Evolutionary conservation across 2,888 invertebrate genomes (phyloP).

Genomic region (Patella pellucida): DNA sequence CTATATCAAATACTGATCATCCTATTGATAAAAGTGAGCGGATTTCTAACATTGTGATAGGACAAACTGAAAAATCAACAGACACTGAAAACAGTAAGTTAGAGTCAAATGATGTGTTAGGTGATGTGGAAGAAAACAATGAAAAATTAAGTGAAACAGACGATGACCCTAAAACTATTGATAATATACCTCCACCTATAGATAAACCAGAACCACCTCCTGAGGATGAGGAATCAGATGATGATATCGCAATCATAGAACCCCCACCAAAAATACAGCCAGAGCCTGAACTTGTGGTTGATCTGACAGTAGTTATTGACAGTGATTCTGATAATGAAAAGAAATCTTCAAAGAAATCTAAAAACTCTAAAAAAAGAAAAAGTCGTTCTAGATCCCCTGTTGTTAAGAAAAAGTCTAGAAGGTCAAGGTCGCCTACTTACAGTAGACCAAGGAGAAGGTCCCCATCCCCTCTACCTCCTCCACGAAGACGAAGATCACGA

Average conservation of each 20-base stretch:
- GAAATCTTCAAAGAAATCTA: neutral
- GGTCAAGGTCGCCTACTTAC: neutral
- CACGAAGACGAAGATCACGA: neutral
- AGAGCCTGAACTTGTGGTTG: neutral
- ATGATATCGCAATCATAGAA: neutral
- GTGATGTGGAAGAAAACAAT: too few relatives aligned
- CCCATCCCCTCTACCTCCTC: neutral
- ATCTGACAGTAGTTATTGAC: neutral
- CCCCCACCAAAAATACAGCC: neutral
- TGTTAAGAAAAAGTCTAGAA: neutral
- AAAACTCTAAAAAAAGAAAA: neutral
- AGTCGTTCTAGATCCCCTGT: neutral
- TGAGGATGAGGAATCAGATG: neutral
- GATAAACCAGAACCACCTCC: neutral
- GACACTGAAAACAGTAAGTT: neutral
- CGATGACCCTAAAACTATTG: neutral
- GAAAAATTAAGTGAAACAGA: too few relatives aligned
- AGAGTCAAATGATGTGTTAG: neutral
- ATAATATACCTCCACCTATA: neutral
- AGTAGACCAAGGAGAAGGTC: neutral
- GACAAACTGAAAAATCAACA: neutral
- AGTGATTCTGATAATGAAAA: conserved; percentile 1
- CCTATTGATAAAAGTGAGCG: too few relatives aligned
- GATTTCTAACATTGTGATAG: too few relatives aligned
- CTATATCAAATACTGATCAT: too few relatives aligned